Evolutionary conservation across 2,797 vertebrate genomes (phyloP).

Genomic region (Telmatherina bonti): DNA sequence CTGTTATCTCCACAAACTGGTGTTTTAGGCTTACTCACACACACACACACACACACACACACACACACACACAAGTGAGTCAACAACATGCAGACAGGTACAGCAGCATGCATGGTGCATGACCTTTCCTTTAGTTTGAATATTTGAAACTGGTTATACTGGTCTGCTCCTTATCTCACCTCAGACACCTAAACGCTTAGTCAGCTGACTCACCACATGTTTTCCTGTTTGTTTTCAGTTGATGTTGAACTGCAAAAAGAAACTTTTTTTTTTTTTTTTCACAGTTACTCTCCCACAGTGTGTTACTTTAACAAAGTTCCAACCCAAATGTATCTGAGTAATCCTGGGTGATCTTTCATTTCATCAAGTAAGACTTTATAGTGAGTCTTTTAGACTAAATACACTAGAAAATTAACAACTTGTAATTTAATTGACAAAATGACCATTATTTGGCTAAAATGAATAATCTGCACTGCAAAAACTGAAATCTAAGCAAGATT

Average conservation of each 20-base stretch:
- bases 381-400: no score
- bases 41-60: neutral
- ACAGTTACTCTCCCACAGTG: neutral
- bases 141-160: constrained; percentile 41
- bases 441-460: neutral
- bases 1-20: constrained; percentile 48
- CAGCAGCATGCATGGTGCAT: constrained; percentile 16
- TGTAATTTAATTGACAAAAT: neutral
- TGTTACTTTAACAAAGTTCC: neutral
- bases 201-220: constrained; percentile 23
- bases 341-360: no score
- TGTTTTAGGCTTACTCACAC: constrained; percentile 26
- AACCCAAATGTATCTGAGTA: no score
- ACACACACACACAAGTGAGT: neutral
- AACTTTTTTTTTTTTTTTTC: neutral
- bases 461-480: neutral
- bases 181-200: constrained; percentile 10
- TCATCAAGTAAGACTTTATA: no score
- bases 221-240: constrained; percentile 3
- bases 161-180: constrained; percentile 27
- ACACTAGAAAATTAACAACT: neutral
- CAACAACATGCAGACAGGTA: constrained; percentile 21
- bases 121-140: constrained; percentile 17
- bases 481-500: no score
- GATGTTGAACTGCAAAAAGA: neutral